Percentiles rank a stretch among this genome's conserved stretches.
phyloP scores from a whole-genome alignment of 1,140 invertebrate species.

The Macrostomum lignano region DNA sequence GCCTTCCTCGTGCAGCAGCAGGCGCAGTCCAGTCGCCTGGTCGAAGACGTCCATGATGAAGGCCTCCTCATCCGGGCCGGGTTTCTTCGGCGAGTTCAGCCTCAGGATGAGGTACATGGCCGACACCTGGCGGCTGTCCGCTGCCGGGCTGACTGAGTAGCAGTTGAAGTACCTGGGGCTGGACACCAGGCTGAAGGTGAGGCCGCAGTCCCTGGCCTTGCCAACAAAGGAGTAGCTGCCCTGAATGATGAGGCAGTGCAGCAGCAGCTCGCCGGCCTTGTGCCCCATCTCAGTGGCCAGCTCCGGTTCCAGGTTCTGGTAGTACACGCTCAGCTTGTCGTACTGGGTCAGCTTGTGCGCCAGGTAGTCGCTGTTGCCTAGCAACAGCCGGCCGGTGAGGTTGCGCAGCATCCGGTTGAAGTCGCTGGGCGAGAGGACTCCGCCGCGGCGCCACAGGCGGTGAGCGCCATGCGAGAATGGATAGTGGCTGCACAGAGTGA shows the following conservation, averaged over 20 bases:
- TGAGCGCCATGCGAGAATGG: slow-evolving; percentile 3
- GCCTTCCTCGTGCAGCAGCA: slow-evolving; percentile 2
- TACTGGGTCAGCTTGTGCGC: background rate
- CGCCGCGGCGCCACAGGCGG: background rate
- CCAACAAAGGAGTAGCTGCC: no score
- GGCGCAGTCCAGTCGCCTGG: slow-evolving; percentile 1
- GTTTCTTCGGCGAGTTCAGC: no score
- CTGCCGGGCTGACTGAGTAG: no score
- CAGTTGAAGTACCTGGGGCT: no score
- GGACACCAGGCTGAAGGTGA: no score
- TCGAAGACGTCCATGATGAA: slow-evolving; percentile 4
- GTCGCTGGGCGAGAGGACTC: background rate
- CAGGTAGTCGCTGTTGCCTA: background rate
- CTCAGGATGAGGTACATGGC: no score
- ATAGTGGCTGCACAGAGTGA: slow-evolving; percentile 5
- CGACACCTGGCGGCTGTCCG: no score
- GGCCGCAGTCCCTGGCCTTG: no score
- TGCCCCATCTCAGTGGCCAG: background rate
- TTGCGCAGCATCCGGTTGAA: slow-evolving; percentile 1
- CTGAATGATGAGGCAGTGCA: no score
- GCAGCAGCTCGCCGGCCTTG: no score
- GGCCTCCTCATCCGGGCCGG: slow-evolving; percentile 5
- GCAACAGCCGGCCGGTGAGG: background rate
- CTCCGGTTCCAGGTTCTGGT: slow-evolving; percentile 1
- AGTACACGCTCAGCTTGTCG: slow-evolving; percentile 2